A percentile compares a stretch with the other conserved stretches of the same genome.
Conservation (phyloP, 2,797 vertebrate species). For the Thunnus albacares region DNA sequence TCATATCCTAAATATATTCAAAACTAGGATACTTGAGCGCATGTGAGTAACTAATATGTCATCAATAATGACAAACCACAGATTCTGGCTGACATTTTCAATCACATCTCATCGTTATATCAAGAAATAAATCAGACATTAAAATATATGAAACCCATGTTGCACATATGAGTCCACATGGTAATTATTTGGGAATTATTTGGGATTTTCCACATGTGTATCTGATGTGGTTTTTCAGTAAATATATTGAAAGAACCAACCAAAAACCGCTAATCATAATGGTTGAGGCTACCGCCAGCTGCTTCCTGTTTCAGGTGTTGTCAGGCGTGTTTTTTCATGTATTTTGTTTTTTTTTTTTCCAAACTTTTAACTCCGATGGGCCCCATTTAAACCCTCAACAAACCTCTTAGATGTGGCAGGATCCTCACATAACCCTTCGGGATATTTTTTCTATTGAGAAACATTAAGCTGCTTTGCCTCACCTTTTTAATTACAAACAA, state of each 20-base stretch:
- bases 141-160: not conserved
- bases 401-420: constrained; percentile 12
- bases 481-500: not conserved
- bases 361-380: not conserved
- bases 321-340: not conserved
- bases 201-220: constrained; percentile 35
- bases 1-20: no score
- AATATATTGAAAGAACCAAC: constrained; percentile 2
- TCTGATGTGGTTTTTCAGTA: constrained; percentile 48
- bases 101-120: not conserved
- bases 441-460: not conserved
- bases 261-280: constrained; percentile 2
- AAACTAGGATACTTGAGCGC: no score
- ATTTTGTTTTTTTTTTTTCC: not conserved
- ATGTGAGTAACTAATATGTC: no score
- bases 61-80: not conserved
- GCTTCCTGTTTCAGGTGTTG: constrained; percentile 48
- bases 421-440: not conserved
- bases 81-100: not conserved
- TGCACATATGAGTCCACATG: not conserved
- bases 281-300: not conserved
- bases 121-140: not conserved
- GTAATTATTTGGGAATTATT: constrained; percentile 18
- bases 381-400: not conserved
- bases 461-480: not conserved